These are phyloP conservation scores for Fundulus diaphanus DNA, from an alignment of 2,797 vertebrate species.

Conservation along the genomic window DNA sequence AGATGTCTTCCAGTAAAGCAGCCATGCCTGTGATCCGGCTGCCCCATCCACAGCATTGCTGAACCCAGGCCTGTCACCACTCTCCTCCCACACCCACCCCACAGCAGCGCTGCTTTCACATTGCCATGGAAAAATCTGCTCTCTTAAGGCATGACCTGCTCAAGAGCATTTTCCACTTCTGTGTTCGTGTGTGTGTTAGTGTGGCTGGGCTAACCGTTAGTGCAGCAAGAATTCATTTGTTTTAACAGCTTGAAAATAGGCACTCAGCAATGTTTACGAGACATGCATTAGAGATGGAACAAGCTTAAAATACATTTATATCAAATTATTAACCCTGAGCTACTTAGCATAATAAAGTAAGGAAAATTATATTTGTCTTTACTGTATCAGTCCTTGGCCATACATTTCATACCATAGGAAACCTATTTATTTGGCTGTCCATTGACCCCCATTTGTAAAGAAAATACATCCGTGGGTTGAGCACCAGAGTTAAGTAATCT, in stretches of 20 bases:
- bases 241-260: constrained; percentile 37
- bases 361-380: neutral
- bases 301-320: neutral
- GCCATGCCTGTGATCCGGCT: constrained; percentile 76
- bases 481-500: no score
- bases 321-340: neutral
- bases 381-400: neutral
- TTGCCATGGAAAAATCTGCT: constrained; percentile 77
- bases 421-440: neutral
- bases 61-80: constrained; percentile 81
- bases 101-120: constrained; percentile 62
- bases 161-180: constrained; percentile 81
- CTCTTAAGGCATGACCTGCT: constrained; percentile 75
- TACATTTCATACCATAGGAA: neutral
- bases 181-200: constrained; percentile 41
- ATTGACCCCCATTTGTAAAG: neutral
- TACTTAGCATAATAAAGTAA: neutral
- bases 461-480: neutral
- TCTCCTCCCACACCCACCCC: constrained; percentile 74
- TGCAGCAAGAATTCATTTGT: constrained; percentile 30
- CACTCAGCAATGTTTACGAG: constrained; percentile 8
- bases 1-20: constrained; percentile 69
- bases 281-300: neutral
- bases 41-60: constrained; percentile 60
- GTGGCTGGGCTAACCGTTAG: constrained; percentile 28